phyloP scores from a whole-genome alignment of 2,113 vertebrate species.

The Elachura formosa region DNA sequence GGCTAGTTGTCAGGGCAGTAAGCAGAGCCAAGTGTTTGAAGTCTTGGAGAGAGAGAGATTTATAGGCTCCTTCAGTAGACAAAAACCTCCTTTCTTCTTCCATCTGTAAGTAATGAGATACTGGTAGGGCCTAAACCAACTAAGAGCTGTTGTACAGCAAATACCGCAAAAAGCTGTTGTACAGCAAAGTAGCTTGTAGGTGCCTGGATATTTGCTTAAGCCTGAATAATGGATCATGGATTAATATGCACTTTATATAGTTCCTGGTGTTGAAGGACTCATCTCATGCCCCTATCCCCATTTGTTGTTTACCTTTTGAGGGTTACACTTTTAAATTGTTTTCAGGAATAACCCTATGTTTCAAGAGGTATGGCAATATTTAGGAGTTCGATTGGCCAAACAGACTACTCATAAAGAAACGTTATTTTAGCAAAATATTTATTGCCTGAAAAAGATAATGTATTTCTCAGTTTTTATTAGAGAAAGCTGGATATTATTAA shows the following conservation, averaged over 20 bases:
- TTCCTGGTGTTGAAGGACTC: neutral
- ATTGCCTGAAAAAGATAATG: neutral
- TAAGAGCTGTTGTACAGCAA: neutral
- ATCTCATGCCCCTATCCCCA: neutral
- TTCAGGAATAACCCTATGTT: neutral
- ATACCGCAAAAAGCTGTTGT: neutral
- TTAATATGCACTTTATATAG: neutral
- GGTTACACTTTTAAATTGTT: neutral
- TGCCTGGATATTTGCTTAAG: neutral
- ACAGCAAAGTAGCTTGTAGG: neutral
- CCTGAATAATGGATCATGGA: neutral
- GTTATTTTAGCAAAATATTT: neutral
- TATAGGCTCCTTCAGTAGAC: neutral
- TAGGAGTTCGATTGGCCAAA: neutral
- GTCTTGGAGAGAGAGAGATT: neutral
- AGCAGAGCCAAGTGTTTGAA: slow-evolving; percentile 34
- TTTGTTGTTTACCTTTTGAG: neutral
- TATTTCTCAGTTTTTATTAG: neutral
- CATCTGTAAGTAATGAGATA: neutral
- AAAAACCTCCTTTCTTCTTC: neutral
- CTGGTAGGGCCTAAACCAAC: neutral
- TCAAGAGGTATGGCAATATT: neutral
- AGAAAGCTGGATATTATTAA: neutral
- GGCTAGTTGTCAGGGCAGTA: neutral
- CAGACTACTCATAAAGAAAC: neutral